Conservation (phyloP, 2,113 vertebrate genomes). For the Gallinago undulata region DNA sequence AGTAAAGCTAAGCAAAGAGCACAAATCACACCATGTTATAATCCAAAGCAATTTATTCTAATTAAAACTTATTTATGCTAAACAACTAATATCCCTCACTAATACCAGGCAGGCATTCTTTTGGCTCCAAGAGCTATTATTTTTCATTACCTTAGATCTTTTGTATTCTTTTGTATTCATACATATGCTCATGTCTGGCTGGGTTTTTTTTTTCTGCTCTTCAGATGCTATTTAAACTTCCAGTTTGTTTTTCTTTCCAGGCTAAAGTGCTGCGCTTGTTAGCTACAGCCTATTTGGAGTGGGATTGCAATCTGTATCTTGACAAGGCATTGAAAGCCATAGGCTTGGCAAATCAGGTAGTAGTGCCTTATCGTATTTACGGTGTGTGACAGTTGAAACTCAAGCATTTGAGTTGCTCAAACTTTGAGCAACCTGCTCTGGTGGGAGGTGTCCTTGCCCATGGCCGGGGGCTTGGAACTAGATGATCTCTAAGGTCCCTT, state of each 20-base stretch:
- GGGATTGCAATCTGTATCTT: conserved; percentile 77
- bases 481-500: too few species aligned
- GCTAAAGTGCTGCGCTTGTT: conserved; percentile 87
- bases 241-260: conserved; percentile 65
- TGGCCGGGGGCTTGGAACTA: too few species aligned
- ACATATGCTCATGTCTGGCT: neutral
- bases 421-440: too few species aligned
- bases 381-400: neutral
- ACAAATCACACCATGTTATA: neutral
- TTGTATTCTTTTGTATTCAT: neutral
- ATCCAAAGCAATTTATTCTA: neutral
- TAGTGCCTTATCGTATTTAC: neutral
- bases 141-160: neutral
- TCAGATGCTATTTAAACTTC: neutral
- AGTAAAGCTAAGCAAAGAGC: neutral
- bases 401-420: neutral
- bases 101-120: neutral
- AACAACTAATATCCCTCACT: neutral
- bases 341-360: conserved; percentile 87
- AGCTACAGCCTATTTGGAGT: conserved; percentile 85
- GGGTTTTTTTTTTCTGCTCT: too few species aligned
- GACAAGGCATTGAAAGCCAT: conserved; percentile 83
- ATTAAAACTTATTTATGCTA: neutral
- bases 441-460: too few species aligned
- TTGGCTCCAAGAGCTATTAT: neutral